phyloP scores from a whole-genome alignment of 2,888 invertebrate species.

The Hofmannophila pseudospretella region DNA sequence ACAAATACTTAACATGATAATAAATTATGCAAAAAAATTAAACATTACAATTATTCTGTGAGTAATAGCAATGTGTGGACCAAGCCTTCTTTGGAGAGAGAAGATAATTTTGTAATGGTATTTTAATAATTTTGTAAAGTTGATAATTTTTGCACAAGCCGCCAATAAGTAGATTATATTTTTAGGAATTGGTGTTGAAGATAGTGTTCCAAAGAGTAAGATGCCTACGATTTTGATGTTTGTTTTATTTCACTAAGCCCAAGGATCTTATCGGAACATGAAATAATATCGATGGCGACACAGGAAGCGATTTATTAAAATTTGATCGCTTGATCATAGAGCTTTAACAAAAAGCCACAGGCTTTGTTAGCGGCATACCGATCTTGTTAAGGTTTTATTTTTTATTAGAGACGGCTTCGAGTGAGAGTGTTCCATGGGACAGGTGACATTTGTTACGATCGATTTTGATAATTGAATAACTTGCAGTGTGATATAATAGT shows the following conservation, averaged over 20 bases:
- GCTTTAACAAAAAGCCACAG: slow-evolving; percentile 43
- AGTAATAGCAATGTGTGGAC: no score
- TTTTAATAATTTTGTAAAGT: no score
- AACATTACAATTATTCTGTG: no score
- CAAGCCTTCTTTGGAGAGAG: no score
- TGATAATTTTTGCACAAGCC: no score
- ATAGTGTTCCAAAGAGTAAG: no score
- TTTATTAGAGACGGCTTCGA: slow-evolving; percentile 15
- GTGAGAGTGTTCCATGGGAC: slow-evolving; percentile 19
- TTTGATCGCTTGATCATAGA: slow-evolving; percentile 52
- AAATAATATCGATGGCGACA: slow-evolving; percentile 43
- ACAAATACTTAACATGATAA: no score
- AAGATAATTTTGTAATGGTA: no score
- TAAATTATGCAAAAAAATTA: no score
- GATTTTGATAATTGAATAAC: slow-evolving; percentile 7
- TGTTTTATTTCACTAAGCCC: slow-evolving; percentile 1
- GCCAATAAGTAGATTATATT: no score
- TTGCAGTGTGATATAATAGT: background rate
- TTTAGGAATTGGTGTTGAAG: no score
- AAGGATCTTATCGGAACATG: slow-evolving; percentile 11
- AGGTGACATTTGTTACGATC: slow-evolving; percentile 22
- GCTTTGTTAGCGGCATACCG: slow-evolving; percentile 29
- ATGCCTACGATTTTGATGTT: no score
- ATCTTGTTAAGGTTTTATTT: slow-evolving; percentile 19
- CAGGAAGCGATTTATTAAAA: slow-evolving; percentile 69